A percentile compares a stretch with the other conserved stretches of the same genome.
Evolutionary conservation across 1,140 invertebrate genomes (phyloP).

Genomic region (Psilanteris sp.): DNA sequence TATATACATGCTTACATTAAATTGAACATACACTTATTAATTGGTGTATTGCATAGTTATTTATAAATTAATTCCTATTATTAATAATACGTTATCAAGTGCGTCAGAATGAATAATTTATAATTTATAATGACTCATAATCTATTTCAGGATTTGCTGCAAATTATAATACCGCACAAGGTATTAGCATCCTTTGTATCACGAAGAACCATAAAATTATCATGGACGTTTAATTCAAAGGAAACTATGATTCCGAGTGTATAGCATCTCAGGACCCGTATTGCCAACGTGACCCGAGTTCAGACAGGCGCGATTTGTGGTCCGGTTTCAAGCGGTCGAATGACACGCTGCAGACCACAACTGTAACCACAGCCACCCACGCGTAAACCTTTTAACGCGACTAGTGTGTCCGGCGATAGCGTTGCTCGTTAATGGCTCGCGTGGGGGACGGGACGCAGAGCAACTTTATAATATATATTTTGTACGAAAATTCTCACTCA

Average conservation of each 20-base stretch:
- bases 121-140: no score
- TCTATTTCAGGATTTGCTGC: no score
- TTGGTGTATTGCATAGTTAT: no score
- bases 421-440: slow-evolving; percentile 59
- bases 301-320: slow-evolving; percentile 65
- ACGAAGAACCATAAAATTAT: slow-evolving; percentile 41
- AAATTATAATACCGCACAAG: no score
- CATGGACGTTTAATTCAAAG: slow-evolving; percentile 43
- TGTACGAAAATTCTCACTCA: slow-evolving; percentile 57
- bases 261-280: slow-evolving; percentile 36
- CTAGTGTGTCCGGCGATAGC: slow-evolving; percentile 62
- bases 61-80: no score
- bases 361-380: slow-evolving; percentile 63
- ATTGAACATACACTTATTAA: no score
- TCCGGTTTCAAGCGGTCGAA: slow-evolving; percentile 64
- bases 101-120: no score
- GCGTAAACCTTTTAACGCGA: slow-evolving; percentile 53
- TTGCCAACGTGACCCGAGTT: slow-evolving; percentile 55
- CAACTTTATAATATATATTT: slow-evolving; percentile 52
- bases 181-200: no score
- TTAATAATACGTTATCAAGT: no score
- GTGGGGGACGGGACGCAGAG: neutral
- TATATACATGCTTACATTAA: no score
- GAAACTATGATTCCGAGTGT: slow-evolving; percentile 38
- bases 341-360: slow-evolving; percentile 71